Base-by-base conservation (phyloP, 2,888 invertebrate species). In the Aspidapion aeneum region DNA sequence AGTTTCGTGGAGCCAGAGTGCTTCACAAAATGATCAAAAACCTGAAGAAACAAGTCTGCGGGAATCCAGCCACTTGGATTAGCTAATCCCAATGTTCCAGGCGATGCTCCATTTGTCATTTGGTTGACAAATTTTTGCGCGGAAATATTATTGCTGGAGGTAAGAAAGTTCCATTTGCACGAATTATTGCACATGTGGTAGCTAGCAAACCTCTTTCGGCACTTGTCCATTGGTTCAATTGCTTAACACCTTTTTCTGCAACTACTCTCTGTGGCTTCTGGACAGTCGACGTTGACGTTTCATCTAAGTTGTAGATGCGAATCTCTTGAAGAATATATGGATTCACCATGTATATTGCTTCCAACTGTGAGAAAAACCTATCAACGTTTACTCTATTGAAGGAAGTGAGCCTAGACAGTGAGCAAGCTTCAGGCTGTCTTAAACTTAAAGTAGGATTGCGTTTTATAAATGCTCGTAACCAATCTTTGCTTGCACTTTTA, bases 51-150 rank as follows among this genome's bases (percentile, higher is more conserved):
- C 18, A 74, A 59, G 51, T 75, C 72, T 9, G 69, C 62, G 52
- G 72, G 77, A 74, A 78, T 77, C 78, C 77, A 78, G 20, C 78
- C 78, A 57, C 70, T 70, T 58, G 73, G 72, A 66, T 71, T 72
- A 22, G 75, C 77, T 19, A 77, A 65, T 22, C 75, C 77, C 57
- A 77, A 66, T 50, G 74, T 74, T 51, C 75, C 76, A 57, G 73
- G 61, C 60, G 76, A 77, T 55, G 76, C 77, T 65, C 73, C 74
- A 62, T 68, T 69, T 19, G 76, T 63, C 74, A 77, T 76, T 55
- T 69, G 66, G 18, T 66, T 55, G 61, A 75, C 71, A 61, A 74
- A 77, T 22, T 72, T 58, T 72, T 72, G 35, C 77, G 69, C 1
- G 76, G 75, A 63, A 78, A 78, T 1, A 79, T 68, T 69, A 77